Percentiles rank a stretch among this genome's conserved stretches.
Evolutionary conservation across 2,888 invertebrate species (phyloP).

Genomic region (Halictus ligatus): DNA sequence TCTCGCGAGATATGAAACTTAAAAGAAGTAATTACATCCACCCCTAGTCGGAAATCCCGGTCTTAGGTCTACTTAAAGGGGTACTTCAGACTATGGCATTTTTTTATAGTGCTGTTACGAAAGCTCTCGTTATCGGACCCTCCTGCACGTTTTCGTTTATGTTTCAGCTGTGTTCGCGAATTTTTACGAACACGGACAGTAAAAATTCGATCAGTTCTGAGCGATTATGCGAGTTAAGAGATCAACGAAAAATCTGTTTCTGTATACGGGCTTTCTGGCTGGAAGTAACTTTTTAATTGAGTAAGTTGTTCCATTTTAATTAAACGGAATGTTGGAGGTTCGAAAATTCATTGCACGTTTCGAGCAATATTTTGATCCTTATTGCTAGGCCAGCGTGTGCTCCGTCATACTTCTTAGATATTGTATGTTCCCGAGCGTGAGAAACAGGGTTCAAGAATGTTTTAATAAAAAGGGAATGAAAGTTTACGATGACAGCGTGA

Average conservation of each 20-base stretch:
- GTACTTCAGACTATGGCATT: neutral
- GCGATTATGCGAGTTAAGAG: neutral
- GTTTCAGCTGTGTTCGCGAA: neutral
- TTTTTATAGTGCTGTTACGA: neutral
- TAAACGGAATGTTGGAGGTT: too few relatives aligned
- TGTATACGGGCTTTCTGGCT: too few relatives aligned
- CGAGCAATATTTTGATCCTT: neutral
- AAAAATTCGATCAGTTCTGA: neutral
- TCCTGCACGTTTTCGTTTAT: neutral
- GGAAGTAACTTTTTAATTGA: too few relatives aligned
- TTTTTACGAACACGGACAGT: neutral
- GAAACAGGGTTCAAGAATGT: conserved; percentile 12
- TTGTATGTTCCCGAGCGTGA: neutral
- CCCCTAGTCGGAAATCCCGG: neutral
- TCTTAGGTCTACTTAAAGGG: neutral
- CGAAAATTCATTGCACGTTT: neutral
- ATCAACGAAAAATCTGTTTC: too few relatives aligned
- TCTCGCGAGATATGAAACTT: conserved; percentile 6
- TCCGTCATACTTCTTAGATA: neutral
- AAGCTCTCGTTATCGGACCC: neutral
- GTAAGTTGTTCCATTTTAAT: too few relatives aligned
- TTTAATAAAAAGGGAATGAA: conserved; percentile 16
- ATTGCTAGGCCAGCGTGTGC: neutral
- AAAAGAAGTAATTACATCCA: conserved; percentile 6
- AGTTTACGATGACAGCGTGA: conserved; percentile 10